These are phyloP conservation scores for Myioborus miniatus DNA, from an alignment of 2,797 vertebrate species.

Conservation along the genomic window DNA sequence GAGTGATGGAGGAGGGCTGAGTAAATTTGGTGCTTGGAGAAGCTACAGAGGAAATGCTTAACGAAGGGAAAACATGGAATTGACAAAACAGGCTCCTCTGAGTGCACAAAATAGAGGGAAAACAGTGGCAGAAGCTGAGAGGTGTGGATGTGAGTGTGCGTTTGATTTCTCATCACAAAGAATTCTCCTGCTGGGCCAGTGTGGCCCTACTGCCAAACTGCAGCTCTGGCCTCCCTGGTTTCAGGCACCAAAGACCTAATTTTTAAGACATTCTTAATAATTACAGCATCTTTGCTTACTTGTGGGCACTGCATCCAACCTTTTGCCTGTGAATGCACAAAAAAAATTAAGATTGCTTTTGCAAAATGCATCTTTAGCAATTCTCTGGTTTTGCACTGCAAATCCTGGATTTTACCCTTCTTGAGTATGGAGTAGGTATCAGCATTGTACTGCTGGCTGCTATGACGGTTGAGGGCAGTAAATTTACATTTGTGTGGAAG, in stretches of 20 bases:
- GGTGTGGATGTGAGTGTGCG: fast-evolving
- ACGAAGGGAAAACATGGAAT: neutral
- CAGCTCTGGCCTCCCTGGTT: neutral
- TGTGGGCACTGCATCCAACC: neutral
- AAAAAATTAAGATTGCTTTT: neutral
- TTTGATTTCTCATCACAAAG: neutral
- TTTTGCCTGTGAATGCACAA: neutral
- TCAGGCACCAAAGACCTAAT: neutral
- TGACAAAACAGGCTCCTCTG: neutral
- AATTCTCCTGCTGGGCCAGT: neutral
- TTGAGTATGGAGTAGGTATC: neutral
- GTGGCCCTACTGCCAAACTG: neutral
- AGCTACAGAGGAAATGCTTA: neutral
- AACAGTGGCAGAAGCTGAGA: neutral
- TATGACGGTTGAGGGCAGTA: neutral
- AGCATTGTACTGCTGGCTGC: neutral
- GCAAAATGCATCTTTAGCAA: neutral
- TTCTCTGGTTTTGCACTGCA: neutral
- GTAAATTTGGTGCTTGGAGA: neutral
- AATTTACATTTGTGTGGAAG: neutral
- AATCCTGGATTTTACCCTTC: neutral
- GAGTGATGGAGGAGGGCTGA: neutral
- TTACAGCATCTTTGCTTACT: neutral
- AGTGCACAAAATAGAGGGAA: neutral
- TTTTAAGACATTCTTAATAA: neutral